Percentiles rank a stretch among this genome's conserved stretches.
Conservation (phyloP, 1,140 invertebrate species). For the Meteorus sp. region DNA sequence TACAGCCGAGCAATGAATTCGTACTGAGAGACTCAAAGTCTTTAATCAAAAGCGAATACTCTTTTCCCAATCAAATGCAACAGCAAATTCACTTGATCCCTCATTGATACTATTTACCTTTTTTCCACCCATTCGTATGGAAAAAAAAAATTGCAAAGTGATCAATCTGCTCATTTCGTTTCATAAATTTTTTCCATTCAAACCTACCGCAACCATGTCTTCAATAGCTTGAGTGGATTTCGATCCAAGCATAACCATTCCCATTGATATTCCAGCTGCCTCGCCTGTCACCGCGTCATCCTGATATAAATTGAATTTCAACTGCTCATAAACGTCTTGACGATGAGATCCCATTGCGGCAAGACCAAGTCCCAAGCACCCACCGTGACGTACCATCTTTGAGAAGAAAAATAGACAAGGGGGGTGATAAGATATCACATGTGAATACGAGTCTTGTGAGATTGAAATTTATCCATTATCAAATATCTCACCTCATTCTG, state of each 20-base stretch:
- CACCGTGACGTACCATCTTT: conserved; percentile 91
- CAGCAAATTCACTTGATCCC: not conserved
- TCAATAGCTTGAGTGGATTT: conserved; percentile 85
- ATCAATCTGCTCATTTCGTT: not conserved
- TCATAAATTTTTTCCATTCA: not conserved
- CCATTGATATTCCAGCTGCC: conserved; percentile 97
- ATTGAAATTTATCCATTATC: conserved; percentile 33
- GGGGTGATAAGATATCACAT: too few species aligned
- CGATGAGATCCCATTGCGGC: conserved; percentile 97
- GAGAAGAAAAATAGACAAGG: conserved; percentile 24
- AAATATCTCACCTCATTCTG: conserved; percentile 78
- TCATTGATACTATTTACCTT: not conserved
- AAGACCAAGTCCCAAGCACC: conserved; percentile 93
- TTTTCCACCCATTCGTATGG: not conserved
- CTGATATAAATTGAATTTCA: conserved; percentile 97
- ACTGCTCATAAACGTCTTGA: conserved; percentile 91
- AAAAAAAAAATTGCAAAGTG: not conserved
- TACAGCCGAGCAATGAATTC: too few species aligned
- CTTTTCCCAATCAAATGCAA: not conserved
- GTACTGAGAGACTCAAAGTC: not conserved
- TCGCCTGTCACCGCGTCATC: conserved; percentile 99
- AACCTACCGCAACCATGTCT: conserved; percentile 87
- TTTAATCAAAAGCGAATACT: not conserved
- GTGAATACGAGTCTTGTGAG: too few species aligned
- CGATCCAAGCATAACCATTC: conserved; percentile 97